Conservation (phyloP, 2,113 vertebrate species). For the Calonectris borealis region DNA sequence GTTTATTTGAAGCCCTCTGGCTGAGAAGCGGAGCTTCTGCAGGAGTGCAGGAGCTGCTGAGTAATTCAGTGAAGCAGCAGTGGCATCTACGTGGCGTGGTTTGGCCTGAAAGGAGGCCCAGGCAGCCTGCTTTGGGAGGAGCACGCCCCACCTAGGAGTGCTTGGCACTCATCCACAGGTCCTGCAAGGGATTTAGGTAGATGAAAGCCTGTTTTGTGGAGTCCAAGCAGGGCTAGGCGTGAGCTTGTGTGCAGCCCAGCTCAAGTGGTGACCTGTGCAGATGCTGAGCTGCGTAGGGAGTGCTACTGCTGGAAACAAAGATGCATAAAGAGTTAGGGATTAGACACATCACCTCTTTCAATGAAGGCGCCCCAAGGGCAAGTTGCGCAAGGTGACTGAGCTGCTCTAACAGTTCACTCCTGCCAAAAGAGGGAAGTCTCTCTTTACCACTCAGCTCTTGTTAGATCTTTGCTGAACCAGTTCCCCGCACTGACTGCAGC, state of each 20-base stretch:
- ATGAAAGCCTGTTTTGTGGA: neutral
- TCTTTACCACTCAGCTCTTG: neutral
- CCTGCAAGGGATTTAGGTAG: neutral
- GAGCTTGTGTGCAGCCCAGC: neutral
- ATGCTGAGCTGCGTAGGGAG: neutral
- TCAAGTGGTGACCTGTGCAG: neutral
- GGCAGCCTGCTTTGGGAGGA: neutral
- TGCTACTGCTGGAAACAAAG: neutral
- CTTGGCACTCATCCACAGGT: neutral
- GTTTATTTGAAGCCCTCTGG: neutral
- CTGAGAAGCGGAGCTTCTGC: neutral
- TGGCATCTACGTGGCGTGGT: rapidly evolving
- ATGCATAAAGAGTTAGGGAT: neutral
- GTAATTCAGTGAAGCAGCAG: neutral
- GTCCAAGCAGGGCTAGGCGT: neutral
- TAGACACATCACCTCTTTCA: neutral
- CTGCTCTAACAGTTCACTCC: neutral
- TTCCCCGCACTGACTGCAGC: neutral
- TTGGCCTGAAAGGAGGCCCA: neutral
- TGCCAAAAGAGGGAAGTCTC: neutral
- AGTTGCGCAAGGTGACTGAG: neutral
- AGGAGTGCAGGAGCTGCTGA: neutral
- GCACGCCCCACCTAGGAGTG: neutral
- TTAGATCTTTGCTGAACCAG: neutral
- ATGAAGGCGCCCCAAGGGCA: neutral